Percentiles rank a stretch among this genome's conserved stretches.
Conservation (phyloP, 64 coral and sea anemone species). For the Montipora cactus region DNA sequence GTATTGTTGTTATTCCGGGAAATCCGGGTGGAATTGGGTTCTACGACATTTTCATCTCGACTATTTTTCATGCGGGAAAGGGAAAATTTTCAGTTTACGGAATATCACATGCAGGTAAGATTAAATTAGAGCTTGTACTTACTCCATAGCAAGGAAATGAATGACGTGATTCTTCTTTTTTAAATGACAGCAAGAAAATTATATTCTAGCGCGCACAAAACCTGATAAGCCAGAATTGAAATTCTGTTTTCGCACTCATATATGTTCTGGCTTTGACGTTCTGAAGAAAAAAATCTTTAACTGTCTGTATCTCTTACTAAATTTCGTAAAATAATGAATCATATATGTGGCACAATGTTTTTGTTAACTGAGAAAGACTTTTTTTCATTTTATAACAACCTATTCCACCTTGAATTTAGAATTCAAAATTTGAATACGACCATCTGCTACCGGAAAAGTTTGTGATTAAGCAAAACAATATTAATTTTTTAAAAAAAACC, state of each 20-base stretch:
- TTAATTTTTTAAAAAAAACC: background rate
- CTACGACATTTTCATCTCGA: conserved; percentile 68
- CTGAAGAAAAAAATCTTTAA: no score
- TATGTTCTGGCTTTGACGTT: no score
- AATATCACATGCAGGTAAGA: conserved; percentile 62
- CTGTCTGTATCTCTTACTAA: no score
- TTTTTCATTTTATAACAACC: background rate
- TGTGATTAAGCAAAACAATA: background rate
- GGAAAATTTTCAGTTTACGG: conserved; percentile 64
- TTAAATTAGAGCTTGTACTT: background rate
- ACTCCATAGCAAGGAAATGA: conserved; percentile 1
- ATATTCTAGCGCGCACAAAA: background rate
- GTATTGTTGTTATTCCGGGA: conserved; percentile 64
- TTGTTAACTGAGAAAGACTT: background rate
- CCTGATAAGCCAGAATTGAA: background rate
- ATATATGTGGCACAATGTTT: background rate
- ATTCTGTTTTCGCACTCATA: background rate
- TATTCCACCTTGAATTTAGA: background rate
- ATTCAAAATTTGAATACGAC: background rate
- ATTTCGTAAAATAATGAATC: no score
- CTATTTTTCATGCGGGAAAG: conserved; percentile 66
- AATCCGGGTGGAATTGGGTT: conserved; percentile 61
- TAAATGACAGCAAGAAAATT: background rate
- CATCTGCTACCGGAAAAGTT: conserved; percentile 21
- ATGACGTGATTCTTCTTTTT: background rate